A percentile compares a stretch with the other conserved stretches of the same genome.
Evolutionary conservation across 2,888 invertebrate genomes (phyloP).

Genomic region (Unio delphinus): DNA sequence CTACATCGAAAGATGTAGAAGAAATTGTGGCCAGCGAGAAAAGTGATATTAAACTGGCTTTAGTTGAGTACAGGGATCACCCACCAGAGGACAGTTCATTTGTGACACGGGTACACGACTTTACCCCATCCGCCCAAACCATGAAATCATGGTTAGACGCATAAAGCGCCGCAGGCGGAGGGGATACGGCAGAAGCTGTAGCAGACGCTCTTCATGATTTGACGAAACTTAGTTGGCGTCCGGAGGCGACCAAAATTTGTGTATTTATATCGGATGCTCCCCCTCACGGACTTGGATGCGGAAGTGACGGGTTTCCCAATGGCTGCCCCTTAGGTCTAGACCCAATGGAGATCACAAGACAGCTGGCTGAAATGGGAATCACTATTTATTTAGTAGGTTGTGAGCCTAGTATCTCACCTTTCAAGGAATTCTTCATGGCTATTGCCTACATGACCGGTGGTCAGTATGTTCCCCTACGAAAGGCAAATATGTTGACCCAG

Average conservation of each 20-base stretch:
- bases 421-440: slow-evolving; percentile 62
- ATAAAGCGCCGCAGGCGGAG: slow-evolving; percentile 60
- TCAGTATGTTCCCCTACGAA: slow-evolving; percentile 63
- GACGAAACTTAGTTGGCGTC: slow-evolving; percentile 60
- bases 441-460: slow-evolving; percentile 64
- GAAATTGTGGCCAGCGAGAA: slow-evolving; percentile 61
- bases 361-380: slow-evolving; percentile 61
- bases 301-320: slow-evolving; percentile 54
- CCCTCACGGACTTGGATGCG: slow-evolving; percentile 58
- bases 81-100: slow-evolving; percentile 62
- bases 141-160: slow-evolving; percentile 61
- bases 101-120: slow-evolving; percentile 62
- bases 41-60: slow-evolving; percentile 59
- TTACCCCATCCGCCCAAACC: slow-evolving; percentile 52
- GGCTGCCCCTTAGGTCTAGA: slow-evolving; percentile 64
- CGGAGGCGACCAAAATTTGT: slow-evolving; percentile 62
- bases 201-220: slow-evolving; percentile 63
- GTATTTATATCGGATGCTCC: slow-evolving; percentile 65
- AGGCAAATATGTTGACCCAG: slow-evolving; percentile 51
- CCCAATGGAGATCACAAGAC: slow-evolving; percentile 52
- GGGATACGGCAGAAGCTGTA: slow-evolving; percentile 64
- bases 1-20: slow-evolving; percentile 61
- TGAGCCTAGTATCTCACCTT: slow-evolving; percentile 56
- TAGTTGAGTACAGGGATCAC: slow-evolving; percentile 67
- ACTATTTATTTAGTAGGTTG: slow-evolving; percentile 64